Percentiles rank a stretch among this genome's conserved stretches.
Evolutionary conservation across 2,113 vertebrate species (phyloP).

Genomic region (Galemys pyrenaicus): DNA sequence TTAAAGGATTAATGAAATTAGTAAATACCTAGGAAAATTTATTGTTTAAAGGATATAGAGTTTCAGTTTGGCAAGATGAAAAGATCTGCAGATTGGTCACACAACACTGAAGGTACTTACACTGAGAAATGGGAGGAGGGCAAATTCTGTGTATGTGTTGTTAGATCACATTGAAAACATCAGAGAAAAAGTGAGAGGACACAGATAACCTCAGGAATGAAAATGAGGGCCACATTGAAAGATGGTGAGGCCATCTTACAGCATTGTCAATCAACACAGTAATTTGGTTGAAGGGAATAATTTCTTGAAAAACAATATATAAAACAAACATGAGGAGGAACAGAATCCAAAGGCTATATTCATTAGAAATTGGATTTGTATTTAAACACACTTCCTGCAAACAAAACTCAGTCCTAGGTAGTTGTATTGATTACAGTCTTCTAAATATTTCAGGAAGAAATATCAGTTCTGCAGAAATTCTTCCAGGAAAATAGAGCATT

Average conservation of each 20-base stretch:
- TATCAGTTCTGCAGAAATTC: not conserved
- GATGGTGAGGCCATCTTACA: not conserved
- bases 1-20: not conserved
- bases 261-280: not conserved
- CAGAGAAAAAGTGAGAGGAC: not conserved
- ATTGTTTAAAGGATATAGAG: not conserved
- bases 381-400: not conserved
- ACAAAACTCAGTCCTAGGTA: not conserved
- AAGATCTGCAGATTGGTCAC: not conserved
- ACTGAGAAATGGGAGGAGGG: not conserved
- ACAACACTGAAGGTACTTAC: not conserved
- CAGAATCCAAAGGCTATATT: not conserved
- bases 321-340: not conserved
- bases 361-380: not conserved
- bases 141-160: not conserved
- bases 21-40: not conserved
- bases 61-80: not conserved
- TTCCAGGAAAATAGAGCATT: constrained; percentile 11
- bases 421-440: constrained; percentile 6
- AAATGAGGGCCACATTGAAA: not conserved
- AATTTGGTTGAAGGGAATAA: not conserved
- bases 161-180: not conserved
- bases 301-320: constrained; percentile 1
- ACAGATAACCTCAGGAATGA: not conserved
- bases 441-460: constrained; percentile 1